Conservation (phyloP, 2,113 vertebrate genomes). For the Lagopus muta region DNA sequence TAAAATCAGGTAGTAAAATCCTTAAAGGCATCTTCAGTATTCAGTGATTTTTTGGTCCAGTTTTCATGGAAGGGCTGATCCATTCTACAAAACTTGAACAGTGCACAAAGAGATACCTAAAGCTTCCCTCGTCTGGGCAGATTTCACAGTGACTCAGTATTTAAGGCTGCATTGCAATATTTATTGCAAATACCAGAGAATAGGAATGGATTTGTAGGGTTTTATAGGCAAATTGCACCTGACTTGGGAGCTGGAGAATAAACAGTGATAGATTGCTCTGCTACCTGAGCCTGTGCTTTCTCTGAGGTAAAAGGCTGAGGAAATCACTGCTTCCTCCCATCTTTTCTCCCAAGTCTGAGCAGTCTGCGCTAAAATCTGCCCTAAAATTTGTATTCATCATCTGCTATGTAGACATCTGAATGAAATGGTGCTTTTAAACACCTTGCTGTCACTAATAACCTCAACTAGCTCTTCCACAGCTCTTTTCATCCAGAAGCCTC, state of each 20-base stretch:
- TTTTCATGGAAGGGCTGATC: not conserved
- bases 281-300: not conserved
- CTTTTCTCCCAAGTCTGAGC: not conserved
- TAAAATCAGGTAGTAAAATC: not conserved
- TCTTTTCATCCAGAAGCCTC: not conserved
- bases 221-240: not conserved
- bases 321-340: not conserved
- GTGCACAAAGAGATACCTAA: rapidly evolving
- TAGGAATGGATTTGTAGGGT: not conserved
- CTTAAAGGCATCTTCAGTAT: not conserved
- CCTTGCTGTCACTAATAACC: not conserved
- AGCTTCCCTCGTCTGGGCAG: not conserved
- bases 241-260: not conserved
- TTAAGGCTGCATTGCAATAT: not conserved
- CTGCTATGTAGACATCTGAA: not conserved
- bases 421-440: not conserved
- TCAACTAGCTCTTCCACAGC: not conserved
- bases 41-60: not conserved
- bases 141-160: not conserved
- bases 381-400: not conserved
- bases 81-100: not conserved
- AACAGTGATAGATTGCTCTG: rapidly evolving
- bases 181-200: not conserved
- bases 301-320: not conserved
- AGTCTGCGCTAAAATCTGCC: not conserved